Evolutionary conservation across 2,888 invertebrate genomes (phyloP).

Genomic region (Harmothoe impar): DNA sequence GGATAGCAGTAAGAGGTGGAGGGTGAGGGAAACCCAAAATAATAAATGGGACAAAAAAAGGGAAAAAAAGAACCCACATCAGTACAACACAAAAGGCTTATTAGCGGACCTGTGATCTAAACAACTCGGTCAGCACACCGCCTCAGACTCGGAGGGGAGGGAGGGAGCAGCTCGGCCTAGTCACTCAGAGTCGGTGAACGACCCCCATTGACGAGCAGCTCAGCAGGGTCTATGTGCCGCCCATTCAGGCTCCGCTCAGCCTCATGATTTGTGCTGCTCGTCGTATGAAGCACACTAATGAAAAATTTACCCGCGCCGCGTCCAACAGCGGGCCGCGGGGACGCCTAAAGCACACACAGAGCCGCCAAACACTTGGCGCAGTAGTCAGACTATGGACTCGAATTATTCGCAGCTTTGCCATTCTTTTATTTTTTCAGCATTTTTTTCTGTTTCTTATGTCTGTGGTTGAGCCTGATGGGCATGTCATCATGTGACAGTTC

Average conservation of each 20-base stretch:
- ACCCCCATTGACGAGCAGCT: background rate
- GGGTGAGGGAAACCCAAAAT: too few relatives aligned
- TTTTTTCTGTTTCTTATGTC: background rate
- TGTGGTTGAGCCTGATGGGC: conserved; percentile 17
- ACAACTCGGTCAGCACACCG: background rate
- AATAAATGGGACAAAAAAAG: background rate
- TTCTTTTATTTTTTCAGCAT: background rate
- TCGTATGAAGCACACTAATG: conserved; percentile 10
- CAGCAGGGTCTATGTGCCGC: background rate
- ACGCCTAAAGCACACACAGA: background rate
- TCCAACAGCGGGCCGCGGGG: background rate
- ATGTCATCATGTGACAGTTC: conserved; percentile 10
- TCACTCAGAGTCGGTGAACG: too few relatives aligned
- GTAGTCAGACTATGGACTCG: background rate
- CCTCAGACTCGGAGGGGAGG: background rate
- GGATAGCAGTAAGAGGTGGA: too few relatives aligned
- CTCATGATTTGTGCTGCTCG: background rate
- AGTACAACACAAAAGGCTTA: background rate
- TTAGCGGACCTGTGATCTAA: conserved; percentile 3
- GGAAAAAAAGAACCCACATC: background rate
- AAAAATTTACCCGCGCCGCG: conserved; percentile 36
- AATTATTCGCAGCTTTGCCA: background rate
- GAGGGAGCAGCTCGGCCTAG: too few relatives aligned
- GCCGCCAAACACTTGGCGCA: background rate
- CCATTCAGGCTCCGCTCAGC: background rate